Base-by-base conservation (phyloP, 2,888 invertebrate species). In the Chrysolina haemoptera region DNA sequence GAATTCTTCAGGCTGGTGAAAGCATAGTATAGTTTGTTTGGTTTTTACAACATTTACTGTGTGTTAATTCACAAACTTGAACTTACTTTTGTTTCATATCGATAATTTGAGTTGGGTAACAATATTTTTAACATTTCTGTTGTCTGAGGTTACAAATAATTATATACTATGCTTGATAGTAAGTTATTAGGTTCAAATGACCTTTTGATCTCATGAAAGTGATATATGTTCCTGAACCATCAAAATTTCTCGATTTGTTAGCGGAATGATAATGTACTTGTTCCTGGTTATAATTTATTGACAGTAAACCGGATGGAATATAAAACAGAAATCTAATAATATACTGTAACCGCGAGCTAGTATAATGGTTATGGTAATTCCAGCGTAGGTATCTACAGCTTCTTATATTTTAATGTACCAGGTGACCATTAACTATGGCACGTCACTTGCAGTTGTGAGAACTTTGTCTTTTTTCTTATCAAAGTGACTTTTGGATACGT, bases 261-360 rank as follows among this genome's bases (percentile, higher is more conserved):
- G 53, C 20, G 53, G 2, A 18, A 20, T 20, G 20, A 20, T 53
- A 20, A 20, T 53, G 53, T 5, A 11, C 20, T 12, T 12, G 53
- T 20, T 20, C 18, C 11, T 20, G 53, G 12, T 18, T 11, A 20
- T 53, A 20, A 53, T 53, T 53, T 53, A 53, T 53, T 53, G 53
- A 12, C 53, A 53, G 8, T 53, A 53, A 53, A 18, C 18, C 53
- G 12, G 20, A 53, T 48, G 16, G 53, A 18, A 20, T 18, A 20
- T 53, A 53, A 53, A 53, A 53, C 11, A 20, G 12, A 20, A 53
- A 53, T 53, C 53, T 53, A 20, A 53, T 53, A 20, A 53, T 53
- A 53, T 53, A 53, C 53, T 53, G 20, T 11, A 20, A 20, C 53
- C 18, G 20, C 18, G 53, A 53, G 18, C 18, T 18, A 10, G 12